Conservation (phyloP, 2,113 vertebrate species). For the Tyto alba region DNA sequence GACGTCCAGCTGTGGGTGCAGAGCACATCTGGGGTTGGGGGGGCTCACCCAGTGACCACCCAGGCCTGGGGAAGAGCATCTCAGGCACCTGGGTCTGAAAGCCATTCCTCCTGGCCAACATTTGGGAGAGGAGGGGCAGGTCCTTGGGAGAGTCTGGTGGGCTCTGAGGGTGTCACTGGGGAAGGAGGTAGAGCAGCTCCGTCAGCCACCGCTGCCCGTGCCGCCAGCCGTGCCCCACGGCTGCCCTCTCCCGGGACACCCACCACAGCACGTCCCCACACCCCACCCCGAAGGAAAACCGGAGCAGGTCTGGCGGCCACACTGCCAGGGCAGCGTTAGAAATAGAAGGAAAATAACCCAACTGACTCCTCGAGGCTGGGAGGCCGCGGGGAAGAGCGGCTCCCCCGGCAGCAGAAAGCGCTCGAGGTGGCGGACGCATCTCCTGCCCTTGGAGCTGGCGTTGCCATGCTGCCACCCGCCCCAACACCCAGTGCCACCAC, state of each 20-base stretch:
- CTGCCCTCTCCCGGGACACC: too few relatives aligned
- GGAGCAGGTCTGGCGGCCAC: not conserved
- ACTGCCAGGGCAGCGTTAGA: not conserved
- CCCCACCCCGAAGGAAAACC: not conserved
- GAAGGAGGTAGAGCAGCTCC: rapidly evolving
- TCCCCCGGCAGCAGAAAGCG: not conserved
- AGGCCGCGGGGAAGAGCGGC: not conserved
- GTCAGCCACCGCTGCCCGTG: not conserved
- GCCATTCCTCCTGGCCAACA: not conserved
- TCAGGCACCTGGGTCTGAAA: not conserved
- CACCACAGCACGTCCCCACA: not conserved
- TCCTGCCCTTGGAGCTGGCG: not conserved
- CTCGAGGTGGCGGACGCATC: not conserved
- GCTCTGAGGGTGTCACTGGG: not conserved
- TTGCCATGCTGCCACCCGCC: not conserved
- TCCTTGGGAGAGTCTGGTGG: not conserved
- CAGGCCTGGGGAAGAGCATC: not conserved
- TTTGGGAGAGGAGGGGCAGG: not conserved
- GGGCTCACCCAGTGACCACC: rapidly evolving
- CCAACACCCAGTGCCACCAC: not conserved
- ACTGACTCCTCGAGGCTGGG: not conserved
- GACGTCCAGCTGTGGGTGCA: not conserved
- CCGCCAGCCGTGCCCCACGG: too few relatives aligned
- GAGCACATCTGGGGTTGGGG: rapidly evolving
- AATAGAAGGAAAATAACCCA: not conserved